A percentile compares a stretch with the other conserved stretches of the same genome.
Evolutionary conservation across 2,113 vertebrate genomes (phyloP).

Genomic region (Strix aluco): DNA sequence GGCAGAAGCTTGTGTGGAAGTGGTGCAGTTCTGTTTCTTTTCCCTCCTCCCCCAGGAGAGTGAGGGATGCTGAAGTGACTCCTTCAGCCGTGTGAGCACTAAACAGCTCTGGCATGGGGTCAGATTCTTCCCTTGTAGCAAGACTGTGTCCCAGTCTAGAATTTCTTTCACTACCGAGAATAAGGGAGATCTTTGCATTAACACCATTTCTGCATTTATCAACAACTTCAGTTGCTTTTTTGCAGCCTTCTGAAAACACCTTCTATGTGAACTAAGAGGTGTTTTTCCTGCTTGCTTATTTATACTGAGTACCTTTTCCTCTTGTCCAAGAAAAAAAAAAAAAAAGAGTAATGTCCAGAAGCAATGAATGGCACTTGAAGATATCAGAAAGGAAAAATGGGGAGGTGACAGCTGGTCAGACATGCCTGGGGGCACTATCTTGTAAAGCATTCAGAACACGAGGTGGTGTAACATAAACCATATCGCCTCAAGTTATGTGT

Average conservation of each 20-base stretch:
- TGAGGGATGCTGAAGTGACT: background rate
- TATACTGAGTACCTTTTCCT: background rate
- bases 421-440: fast-evolving
- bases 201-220: background rate
- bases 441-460: fast-evolving
- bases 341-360: too few species aligned
- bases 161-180: too few species aligned
- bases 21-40: background rate
- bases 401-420: background rate
- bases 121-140: background rate
- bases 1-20: background rate
- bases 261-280: background rate
- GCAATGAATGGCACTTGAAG: background rate
- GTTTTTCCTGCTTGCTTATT: background rate
- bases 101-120: background rate
- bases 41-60: background rate
- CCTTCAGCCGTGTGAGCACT: background rate
- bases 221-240: background rate
- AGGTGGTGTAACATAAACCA: fast-evolving
- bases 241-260: background rate
- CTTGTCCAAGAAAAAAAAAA: background rate
- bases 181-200: background rate
- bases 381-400: background rate
- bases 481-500: fast-evolving
- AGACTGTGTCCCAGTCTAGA: background rate